Base-by-base conservation (phyloP, 2,888 invertebrate species). In the Brenthis hecate region DNA sequence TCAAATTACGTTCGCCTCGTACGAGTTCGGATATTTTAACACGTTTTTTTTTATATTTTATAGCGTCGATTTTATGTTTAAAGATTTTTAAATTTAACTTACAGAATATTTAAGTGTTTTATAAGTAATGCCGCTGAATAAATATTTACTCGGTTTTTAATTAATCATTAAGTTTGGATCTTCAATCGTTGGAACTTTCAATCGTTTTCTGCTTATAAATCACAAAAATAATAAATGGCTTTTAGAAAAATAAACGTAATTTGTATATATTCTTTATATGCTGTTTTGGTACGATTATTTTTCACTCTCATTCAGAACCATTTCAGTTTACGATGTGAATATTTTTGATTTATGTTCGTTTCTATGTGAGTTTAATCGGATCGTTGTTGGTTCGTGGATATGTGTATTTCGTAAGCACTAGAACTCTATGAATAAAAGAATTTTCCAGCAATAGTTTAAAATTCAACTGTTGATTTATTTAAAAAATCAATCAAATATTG, bases 1-100 rank as follows among this genome's bases (percentile, higher is more conserved):
- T n/a, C 19, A 53, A 69, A 67, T 66, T 63, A 68, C 53, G 14
- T 48, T 70, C 63, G 63, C 69, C 43, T 16, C 43, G 43, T 23
- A 54, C 55, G 55, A 51, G 43, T 19, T 61, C 19, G 36, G 8
- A 43, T 11, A 43, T 43, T 43, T 43, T 43, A 43, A 11, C 11
- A 43, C 3, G 23, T 14, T 36, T 5, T 32, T 47, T n/a, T 32
- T 48, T n/a, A 56, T 0, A 36, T 56, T 54, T 48, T 48, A 19
- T 47, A 47, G 8, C 43, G 47, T n/a, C 28, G 32, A 65, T 36
- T 16, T 51, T 58, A 1, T 28, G 5, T 47, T 58, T 47, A 47
- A 6, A 16, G 32, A 13, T 36, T 47, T 6, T 6, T 13, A 47
- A 57, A 13, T 51, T 51, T 51, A 43, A 43, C 11, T 43, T 43